phyloP scores from a whole-genome alignment of 2,113 vertebrate species.

The Synodontis membranacea region DNA sequence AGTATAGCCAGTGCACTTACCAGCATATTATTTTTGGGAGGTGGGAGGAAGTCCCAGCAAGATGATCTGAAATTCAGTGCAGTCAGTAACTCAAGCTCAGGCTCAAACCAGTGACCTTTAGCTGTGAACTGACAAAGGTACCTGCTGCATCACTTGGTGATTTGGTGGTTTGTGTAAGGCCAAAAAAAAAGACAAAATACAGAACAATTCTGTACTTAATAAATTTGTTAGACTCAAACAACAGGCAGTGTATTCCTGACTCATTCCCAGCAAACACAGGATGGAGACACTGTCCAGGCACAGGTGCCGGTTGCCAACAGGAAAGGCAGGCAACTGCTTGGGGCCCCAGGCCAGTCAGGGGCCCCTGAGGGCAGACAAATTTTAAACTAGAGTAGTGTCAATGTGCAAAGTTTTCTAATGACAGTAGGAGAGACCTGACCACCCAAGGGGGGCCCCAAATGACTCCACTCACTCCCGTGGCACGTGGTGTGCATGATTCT shows the following conservation, averaged over 20 bases:
- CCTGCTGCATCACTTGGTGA: background rate
- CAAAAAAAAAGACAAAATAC: too few species aligned
- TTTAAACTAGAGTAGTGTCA: too few species aligned
- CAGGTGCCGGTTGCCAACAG: too few species aligned
- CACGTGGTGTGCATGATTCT: too few species aligned
- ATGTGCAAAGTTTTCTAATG: too few species aligned
- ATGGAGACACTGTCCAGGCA: background rate
- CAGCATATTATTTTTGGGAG: background rate
- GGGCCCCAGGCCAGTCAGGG: too few species aligned
- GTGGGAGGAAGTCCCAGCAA: background rate
- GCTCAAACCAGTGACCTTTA: background rate
- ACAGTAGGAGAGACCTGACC: too few species aligned
- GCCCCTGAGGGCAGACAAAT: too few species aligned
- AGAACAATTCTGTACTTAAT: background rate
- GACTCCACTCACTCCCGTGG: too few species aligned
- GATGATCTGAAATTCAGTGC: background rate
- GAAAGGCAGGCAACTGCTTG: too few species aligned
- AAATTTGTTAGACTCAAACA: background rate
- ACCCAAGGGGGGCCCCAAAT: too few species aligned
- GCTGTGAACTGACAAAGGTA: background rate
- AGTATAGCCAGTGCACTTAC: background rate
- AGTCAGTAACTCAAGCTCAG: background rate
- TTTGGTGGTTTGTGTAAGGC: too few species aligned
- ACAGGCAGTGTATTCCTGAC: background rate
- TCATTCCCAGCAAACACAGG: background rate